Percentiles rank a stretch among this genome's conserved stretches.
Conservation (phyloP, 30 jellyfish, hydroid and myxozoan species). For the Aurelia aurita complex sp. Pacific region DNA sequence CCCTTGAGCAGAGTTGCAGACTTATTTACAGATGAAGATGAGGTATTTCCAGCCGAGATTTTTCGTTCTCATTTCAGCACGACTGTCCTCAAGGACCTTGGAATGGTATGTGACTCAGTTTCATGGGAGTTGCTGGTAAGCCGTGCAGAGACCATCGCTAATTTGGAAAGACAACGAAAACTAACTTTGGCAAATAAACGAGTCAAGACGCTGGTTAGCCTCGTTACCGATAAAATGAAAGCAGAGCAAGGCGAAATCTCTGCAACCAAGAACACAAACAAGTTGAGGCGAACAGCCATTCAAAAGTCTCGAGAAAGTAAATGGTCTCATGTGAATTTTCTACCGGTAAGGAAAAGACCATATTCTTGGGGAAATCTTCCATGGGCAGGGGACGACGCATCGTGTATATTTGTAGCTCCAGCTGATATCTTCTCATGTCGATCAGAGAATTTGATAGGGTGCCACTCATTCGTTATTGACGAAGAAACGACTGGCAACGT, state of each 20-base stretch:
- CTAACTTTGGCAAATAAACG: constrained; percentile 3
- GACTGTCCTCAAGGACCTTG: constrained; percentile 32
- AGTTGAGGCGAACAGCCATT: too few species aligned
- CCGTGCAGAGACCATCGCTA: constrained; percentile 41
- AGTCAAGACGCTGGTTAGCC: background rate
- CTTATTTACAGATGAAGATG: constrained; percentile 45
- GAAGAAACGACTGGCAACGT: background rate
- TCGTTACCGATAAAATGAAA: background rate
- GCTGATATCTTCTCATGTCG: constrained; percentile 13
- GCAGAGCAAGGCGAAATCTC: background rate
- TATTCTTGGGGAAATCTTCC: background rate
- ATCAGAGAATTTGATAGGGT: constrained; percentile 27
- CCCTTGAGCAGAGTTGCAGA: constrained; percentile 59
- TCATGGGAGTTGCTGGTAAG: constrained; percentile 42
- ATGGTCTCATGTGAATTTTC: constrained; percentile 13
- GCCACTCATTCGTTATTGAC: constrained; percentile 25
- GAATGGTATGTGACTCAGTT: constrained; percentile 32
- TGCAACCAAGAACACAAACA: background rate
- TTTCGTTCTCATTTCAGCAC: background rate
- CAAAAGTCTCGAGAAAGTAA: background rate
- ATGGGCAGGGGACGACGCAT: constrained; percentile 9
- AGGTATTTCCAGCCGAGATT: constrained; percentile 54
- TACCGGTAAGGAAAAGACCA: constrained; percentile 35
- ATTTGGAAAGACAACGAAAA: background rate
- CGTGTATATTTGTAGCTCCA: background rate